These are phyloP conservation scores for Temnothorax nylanderi DNA, from an alignment of 1,140 invertebrate species.

Conservation along the genomic window DNA sequence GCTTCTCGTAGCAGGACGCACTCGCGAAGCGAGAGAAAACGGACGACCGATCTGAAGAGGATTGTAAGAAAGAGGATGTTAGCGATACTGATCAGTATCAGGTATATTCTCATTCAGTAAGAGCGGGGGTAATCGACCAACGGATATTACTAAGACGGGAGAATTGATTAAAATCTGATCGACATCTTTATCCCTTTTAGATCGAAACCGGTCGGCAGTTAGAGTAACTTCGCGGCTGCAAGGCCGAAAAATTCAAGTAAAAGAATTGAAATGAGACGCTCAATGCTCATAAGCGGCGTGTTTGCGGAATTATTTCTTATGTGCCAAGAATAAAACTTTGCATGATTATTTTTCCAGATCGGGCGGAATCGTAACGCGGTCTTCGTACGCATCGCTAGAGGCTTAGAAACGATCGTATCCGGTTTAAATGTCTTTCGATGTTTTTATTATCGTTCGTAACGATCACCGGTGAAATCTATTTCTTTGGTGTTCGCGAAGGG, in stretches of 20 bases:
- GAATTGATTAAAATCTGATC: slow-evolving; percentile 35
- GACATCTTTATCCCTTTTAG: slow-evolving; percentile 47
- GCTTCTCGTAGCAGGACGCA: slow-evolving; percentile 24
- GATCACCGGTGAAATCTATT: slow-evolving; percentile 71
- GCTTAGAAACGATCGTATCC: neutral
- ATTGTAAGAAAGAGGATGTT: slow-evolving; percentile 55
- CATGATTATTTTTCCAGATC: slow-evolving; percentile 15
- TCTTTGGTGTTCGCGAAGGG: slow-evolving; percentile 54
- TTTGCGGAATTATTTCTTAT: neutral
- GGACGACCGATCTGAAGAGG: neutral
- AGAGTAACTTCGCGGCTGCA: neutral
- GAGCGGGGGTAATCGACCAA: slow-evolving; percentile 32
- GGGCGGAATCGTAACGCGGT: slow-evolving; percentile 7
- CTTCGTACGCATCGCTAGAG: neutral
- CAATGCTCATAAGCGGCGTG: neutral
- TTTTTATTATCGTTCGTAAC: slow-evolving; percentile 62
- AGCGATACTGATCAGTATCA: slow-evolving; percentile 65
- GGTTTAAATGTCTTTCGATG: slow-evolving; percentile 43
- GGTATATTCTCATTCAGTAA: slow-evolving; percentile 47
- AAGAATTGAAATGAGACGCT: neutral
- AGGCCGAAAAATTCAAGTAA: neutral
- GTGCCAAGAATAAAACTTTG: neutral
- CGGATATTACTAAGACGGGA: slow-evolving; percentile 46
- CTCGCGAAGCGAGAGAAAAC: slow-evolving; percentile 52
- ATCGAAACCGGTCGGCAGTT: slow-evolving; percentile 38